Evolutionary conservation across 2,888 invertebrate species (phyloP), one percentile per base, ranked within the genome.

Genomic region (Drosophila rubida): DNA sequence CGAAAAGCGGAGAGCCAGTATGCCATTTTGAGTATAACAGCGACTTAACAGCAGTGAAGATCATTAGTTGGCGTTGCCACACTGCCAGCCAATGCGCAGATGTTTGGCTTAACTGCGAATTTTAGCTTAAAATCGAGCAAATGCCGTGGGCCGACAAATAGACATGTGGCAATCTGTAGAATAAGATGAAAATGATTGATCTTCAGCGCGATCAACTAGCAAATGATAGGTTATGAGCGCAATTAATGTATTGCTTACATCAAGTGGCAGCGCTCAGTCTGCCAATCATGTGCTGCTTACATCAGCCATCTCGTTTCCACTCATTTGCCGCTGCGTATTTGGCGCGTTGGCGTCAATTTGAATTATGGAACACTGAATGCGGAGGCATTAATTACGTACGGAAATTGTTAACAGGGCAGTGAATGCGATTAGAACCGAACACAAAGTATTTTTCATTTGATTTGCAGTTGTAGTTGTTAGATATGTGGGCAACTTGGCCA

Each of bases 311-410:
- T 69, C 72, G 30, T 62, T 78, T 44, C 55, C 63, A 44, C 76
- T 39, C 58, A 19, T 48, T 32, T 4, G 42, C 4, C 8, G 2
- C 27, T 19, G 30, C 48, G 55, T 11, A 69, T 72, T 84, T 82
- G 80, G 82, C 80, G 86, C 86, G 83, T 86, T 83, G 81, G 81
- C 83, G 83, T 85, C 66, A 62, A 73, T 85, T 85, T 82, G 70
- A 82, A 85, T 82, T 78, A 70, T 74, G 58, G 70, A 62, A 59
- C 59, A 51, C 25, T 44, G 46, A 68, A 41, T 22, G 63, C 27
- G 57, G 49, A 65, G 70, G 73, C 69, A 72, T 82, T 85, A 85
- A 85, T 78, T 85, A 86, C 70, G 76, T 65, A 72, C 82, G 78
- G 78, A 85, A 76, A 82, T 80, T 76, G 83, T 57, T 55, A 55